Evolutionary conservation across 2,888 invertebrate genomes (phyloP).

Genomic region (Maniola hyperantus): DNA sequence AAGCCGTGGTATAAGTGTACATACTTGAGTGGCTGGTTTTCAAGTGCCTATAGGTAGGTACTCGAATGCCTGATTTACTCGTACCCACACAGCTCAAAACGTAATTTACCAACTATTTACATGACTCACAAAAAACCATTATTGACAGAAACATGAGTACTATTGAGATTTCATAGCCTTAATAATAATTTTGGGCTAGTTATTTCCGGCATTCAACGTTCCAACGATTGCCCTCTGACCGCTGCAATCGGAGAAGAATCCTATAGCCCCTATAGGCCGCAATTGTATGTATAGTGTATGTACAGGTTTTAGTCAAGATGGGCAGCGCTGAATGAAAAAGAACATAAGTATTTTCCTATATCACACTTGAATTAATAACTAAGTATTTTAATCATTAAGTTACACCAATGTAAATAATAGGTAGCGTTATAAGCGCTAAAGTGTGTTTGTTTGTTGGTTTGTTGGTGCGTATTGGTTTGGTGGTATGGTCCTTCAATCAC

Average conservation of each 20-base stretch:
- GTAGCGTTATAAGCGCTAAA: too few relatives aligned
- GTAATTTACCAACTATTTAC: slow-evolving; percentile 6
- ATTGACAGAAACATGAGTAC: slow-evolving; percentile 10
- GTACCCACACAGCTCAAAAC: not conserved
- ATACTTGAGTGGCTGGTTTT: slow-evolving; percentile 9
- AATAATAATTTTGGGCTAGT: slow-evolving; percentile 4
- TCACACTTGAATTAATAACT: too few relatives aligned
- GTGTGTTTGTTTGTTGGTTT: too few relatives aligned
- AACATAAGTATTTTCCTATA: not conserved
- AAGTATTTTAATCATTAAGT: too few relatives aligned
- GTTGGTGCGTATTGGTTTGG: too few relatives aligned
- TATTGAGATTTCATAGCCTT: slow-evolving; percentile 2
- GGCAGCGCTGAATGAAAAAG: not conserved
- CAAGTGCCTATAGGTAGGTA: not conserved
- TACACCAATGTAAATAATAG: too few relatives aligned
- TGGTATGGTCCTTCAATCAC: too few relatives aligned
- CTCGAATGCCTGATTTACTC: slow-evolving; percentile 13
- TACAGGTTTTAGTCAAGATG: slow-evolving; percentile 3
- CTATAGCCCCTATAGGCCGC: too few relatives aligned
- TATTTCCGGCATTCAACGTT: slow-evolving; percentile 2
- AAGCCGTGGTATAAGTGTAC: not conserved
- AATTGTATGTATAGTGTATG: not conserved
- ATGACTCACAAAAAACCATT: slow-evolving; percentile 8
- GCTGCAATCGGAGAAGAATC: not conserved
- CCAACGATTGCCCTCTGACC: slow-evolving; percentile 13